phyloP scores from a whole-genome alignment of 2,888 invertebrate genomes.

The Morinoia aosen region DNA sequence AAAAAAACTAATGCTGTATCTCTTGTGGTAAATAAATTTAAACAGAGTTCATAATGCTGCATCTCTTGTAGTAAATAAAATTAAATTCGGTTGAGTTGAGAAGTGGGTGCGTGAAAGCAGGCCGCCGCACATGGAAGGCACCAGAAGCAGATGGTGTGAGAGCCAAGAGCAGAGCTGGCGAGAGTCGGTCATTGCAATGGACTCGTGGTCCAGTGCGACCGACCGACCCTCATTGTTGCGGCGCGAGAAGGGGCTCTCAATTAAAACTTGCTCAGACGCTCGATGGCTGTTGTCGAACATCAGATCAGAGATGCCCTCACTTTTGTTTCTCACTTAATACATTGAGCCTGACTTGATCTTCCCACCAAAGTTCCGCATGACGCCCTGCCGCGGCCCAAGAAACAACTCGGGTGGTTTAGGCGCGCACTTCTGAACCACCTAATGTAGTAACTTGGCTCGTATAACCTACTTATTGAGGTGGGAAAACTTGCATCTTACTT shows the following conservation, averaged over 20 bases:
- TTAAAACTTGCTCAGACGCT: slow-evolving; percentile 12
- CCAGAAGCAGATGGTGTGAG: not conserved
- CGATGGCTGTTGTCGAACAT: slow-evolving; percentile 43
- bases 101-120: too few relatives aligned
- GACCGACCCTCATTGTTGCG: not conserved
- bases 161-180: not conserved
- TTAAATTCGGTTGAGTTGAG: too few relatives aligned
- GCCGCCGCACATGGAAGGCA: too few relatives aligned
- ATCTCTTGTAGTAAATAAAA: too few relatives aligned
- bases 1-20: too few relatives aligned
- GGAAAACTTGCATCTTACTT: not conserved
- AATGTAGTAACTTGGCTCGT: not conserved
- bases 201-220: not conserved
- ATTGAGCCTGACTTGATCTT: not conserved
- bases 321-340: slow-evolving; percentile 1
- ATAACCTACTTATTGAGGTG: not conserved
- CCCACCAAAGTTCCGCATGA: not conserved
- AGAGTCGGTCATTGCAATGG: not conserved
- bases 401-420: not conserved
- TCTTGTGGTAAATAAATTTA: too few relatives aligned
- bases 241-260: not conserved
- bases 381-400: not conserved
- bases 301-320: slow-evolving; percentile 20
- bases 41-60: too few relatives aligned
- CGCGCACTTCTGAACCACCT: not conserved